Base-by-base conservation (phyloP, 1,140 invertebrate species). In the Papilio machaon region DNA sequence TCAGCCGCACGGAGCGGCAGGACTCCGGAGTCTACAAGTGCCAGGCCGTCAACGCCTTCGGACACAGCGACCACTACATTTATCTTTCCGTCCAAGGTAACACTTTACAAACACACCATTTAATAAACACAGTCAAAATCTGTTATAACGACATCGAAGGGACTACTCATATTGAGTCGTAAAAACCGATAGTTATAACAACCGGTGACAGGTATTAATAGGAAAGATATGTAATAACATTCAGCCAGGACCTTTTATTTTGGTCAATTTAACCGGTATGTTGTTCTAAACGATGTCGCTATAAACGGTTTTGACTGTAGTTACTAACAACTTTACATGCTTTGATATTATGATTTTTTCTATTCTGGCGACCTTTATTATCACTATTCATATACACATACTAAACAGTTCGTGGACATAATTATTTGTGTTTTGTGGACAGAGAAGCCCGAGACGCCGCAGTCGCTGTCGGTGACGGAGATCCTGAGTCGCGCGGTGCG, bases 1-100 rank as follows among this genome's bases (percentile, higher is more conserved):
- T 97, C 82, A 95, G 95, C 64, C 95, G 95, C 79, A 96, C 96
- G 23, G 97, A 97, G 91, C 95, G 97, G 38, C 96, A 96, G 83
- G 98, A 99, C 94, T 98, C 98, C 0, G 98, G 97, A 4, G 96
- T 97, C 30, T 99, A 98, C 94, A 97, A 97, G 82, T 99, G 98
- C 90, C 96, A 96, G 17, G 98, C 97, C 0, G 96, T 97, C 85
- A 99, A 99, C 94, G 96, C 96, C 0, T 98, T 97, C 88, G 98
- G 98, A 6, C 96, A 97, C 80, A 98, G 98, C 87, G 97, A 98
- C 87, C 97, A 98, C 90, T 96, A 97, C 9, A 97, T 98, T 86
- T 97, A 97, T 92, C 95, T 99, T 13, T 96, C 97, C 73, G 97
- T 99, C 64, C 97, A 98, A 96, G 97, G 97, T 97, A 90, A 88